Percentiles rank a stretch among this genome's conserved stretches.
phyloP scores from a whole-genome alignment of 2,888 invertebrate genomes.

The Lasioglossum leucozonium region DNA sequence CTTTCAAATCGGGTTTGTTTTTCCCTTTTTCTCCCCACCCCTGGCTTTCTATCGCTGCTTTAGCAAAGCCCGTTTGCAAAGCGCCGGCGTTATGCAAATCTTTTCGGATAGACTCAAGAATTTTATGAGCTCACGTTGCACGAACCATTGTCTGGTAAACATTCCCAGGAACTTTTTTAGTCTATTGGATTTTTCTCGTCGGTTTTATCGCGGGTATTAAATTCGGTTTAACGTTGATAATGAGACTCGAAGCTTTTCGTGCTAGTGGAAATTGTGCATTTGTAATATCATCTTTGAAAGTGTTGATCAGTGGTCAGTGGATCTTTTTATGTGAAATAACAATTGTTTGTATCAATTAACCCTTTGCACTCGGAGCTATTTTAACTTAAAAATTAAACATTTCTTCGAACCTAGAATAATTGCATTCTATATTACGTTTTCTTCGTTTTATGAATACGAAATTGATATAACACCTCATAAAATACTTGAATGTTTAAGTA shows the following conservation, averaged over 20 bases:
- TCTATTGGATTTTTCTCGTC: background rate
- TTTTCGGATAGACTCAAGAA: background rate
- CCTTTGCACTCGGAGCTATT: too few relatives aligned
- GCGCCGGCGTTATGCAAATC: background rate
- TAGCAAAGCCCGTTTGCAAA: background rate
- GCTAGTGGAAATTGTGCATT: background rate
- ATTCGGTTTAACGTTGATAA: background rate
- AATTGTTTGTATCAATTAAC: too few relatives aligned
- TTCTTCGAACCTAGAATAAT: too few relatives aligned
- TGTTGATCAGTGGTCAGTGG: too few relatives aligned
- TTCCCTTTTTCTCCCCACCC: background rate
- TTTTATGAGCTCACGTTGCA: background rate
- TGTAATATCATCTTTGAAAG: background rate
- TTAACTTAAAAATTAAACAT: too few relatives aligned
- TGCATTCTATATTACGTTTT: too few relatives aligned
- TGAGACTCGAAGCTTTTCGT: background rate
- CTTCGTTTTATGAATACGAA: too few relatives aligned
- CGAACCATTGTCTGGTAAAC: background rate
- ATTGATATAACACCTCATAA: too few relatives aligned
- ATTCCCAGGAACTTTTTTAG: background rate
- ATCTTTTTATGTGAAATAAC: too few relatives aligned
- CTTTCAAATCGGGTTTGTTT: constrained; percentile 27
- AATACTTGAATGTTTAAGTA: too few relatives aligned
- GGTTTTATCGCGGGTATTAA: background rate
- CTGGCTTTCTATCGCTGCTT: background rate